phyloP scores from a whole-genome alignment of 2,113 vertebrate species.

The Tychaedon coryphoeus region DNA sequence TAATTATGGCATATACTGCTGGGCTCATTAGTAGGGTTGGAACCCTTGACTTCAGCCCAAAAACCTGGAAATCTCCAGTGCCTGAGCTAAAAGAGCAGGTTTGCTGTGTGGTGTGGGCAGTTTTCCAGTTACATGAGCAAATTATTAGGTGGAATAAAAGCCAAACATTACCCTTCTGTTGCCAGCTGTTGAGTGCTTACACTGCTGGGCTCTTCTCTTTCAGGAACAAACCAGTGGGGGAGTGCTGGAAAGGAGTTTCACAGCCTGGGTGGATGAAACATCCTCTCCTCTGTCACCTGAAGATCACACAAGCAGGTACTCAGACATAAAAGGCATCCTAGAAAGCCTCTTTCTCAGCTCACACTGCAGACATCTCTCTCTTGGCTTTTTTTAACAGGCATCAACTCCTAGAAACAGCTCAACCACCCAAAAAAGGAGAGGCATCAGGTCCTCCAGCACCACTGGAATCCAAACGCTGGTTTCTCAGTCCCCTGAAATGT shows the following conservation, averaged over 20 bases:
- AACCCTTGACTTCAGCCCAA: background rate
- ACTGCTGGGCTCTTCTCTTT: background rate
- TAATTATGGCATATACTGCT: background rate
- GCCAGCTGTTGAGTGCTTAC: background rate
- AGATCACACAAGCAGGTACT: constrained; percentile 41
- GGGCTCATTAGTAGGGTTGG: background rate
- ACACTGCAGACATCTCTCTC: background rate
- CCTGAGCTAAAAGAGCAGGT: background rate
- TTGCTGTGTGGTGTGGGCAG: background rate
- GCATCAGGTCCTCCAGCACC: background rate
- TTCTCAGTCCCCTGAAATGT: background rate
- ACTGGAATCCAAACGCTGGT: rapidly evolving
- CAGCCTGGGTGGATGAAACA: background rate
- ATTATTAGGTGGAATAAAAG: background rate
- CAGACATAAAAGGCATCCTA: background rate
- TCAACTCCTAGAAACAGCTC: background rate
- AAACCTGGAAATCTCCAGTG: background rate
- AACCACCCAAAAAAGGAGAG: background rate
- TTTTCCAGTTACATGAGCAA: background rate
- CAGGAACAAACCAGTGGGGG: background rate
- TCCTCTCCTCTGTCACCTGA: background rate
- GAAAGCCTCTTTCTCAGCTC: background rate
- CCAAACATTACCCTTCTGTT: background rate
- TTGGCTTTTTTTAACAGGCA: constrained; percentile 1
- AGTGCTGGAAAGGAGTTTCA: background rate